phyloP scores from a whole-genome alignment of 2,888 invertebrate genomes.

The Andricus quercusramuli region DNA sequence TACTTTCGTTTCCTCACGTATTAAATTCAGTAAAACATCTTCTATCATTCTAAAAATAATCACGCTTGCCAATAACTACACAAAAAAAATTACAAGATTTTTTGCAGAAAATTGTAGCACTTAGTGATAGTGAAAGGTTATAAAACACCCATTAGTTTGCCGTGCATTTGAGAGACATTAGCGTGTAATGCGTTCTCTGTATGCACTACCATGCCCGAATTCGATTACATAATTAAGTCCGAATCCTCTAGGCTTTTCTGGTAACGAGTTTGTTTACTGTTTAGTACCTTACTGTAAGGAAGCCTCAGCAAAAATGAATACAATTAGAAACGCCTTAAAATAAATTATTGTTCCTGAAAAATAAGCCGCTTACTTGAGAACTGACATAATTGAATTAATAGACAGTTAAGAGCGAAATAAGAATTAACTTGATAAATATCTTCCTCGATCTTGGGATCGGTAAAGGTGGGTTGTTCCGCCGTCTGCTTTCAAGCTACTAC shows the following conservation, averaged over 20 bases:
- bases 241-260: neutral
- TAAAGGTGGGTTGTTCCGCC: constrained; percentile 1
- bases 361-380: neutral
- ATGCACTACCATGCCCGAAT: neutral
- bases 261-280: neutral
- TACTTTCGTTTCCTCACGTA: neutral
- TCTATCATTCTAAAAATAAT: neutral
- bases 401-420: neutral
- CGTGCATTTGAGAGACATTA: neutral
- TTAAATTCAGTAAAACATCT: neutral
- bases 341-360: neutral
- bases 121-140: neutral
- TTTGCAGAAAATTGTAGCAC: neutral
- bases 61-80: neutral
- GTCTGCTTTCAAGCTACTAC: neutral
- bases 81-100: neutral
- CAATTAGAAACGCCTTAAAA: neutral
- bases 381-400: neutral
- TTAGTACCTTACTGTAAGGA: neutral
- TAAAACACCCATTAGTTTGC: neutral
- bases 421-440: constrained; percentile 30
- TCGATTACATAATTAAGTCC: neutral
- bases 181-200: neutral
- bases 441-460: constrained; percentile 25
- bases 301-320: neutral